Conservation (phyloP, 1,140 invertebrate genomes). For the Drosophila seguyi region DNA sequence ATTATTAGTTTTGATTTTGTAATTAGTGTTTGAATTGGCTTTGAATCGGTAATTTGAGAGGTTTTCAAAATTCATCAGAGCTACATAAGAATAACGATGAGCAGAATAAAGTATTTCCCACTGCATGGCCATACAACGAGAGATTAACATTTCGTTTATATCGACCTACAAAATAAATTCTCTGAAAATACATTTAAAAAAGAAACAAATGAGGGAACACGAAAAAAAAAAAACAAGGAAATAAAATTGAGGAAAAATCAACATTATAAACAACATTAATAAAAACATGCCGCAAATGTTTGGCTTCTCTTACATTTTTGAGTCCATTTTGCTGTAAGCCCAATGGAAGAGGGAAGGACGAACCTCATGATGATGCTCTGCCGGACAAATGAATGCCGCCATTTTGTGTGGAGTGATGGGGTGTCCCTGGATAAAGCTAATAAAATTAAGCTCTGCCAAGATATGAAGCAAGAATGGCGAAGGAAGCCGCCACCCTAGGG, state of each 20-base stretch:
- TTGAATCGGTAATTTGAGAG: constrained; percentile 26
- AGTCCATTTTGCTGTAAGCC: constrained; percentile 76
- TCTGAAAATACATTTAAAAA: constrained; percentile 71
- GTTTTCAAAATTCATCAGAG: constrained; percentile 15
- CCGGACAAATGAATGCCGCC: constrained; percentile 61
- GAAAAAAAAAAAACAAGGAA: constrained; percentile 35
- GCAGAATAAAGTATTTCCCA: constrained; percentile 8
- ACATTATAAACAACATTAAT: constrained; percentile 85
- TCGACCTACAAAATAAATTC: constrained; percentile 70
- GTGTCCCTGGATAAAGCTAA: constrained; percentile 51
- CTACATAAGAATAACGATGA: constrained; percentile 9
- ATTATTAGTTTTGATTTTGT: constrained; percentile 79
- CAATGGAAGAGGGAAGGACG: constrained; percentile 15
- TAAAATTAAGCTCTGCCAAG: constrained; percentile 57
- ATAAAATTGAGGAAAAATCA: constrained; percentile 59
- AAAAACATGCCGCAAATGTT: constrained; percentile 85
- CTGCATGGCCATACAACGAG: constrained; percentile 42
- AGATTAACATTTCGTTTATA: constrained; percentile 58
- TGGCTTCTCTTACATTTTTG: constrained; percentile 77
- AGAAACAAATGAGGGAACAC: constrained; percentile 27
- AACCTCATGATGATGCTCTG: constrained; percentile 72
- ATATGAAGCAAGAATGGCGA: constrained; percentile 13
- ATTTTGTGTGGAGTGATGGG: constrained; percentile 3
- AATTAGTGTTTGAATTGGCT: constrained; percentile 68
- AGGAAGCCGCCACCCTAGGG: constrained; percentile 12